These are phyloP conservation scores for Rhea americana DNA, from an alignment of 2,113 vertebrate genomes.

Conservation along the genomic window DNA sequence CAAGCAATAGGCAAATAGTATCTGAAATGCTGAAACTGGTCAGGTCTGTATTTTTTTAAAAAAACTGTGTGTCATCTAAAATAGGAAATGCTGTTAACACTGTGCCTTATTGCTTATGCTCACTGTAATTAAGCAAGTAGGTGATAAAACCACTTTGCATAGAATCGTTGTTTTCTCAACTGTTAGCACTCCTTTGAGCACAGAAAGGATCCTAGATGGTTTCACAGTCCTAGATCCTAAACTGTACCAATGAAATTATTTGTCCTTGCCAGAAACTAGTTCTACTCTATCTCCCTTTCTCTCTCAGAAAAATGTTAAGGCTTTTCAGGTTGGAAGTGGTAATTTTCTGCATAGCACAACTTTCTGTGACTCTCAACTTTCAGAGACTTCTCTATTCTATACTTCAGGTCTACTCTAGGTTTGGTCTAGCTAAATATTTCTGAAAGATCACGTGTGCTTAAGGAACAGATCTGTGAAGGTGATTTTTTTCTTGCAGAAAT, in stretches of 20 bases:
- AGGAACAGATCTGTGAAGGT: neutral
- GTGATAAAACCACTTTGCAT: neutral
- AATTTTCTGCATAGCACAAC: neutral
- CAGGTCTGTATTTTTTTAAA: neutral
- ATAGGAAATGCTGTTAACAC: neutral
- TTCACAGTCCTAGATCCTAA: neutral
- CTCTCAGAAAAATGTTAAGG: neutral
- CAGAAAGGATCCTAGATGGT: neutral
- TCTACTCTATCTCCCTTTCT: neutral
- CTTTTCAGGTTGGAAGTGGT: neutral
- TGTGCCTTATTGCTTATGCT: neutral
- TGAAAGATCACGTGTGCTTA: neutral
- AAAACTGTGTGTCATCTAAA: neutral
- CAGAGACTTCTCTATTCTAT: neutral
- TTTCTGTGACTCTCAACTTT: fast-evolving
- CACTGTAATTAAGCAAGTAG: neutral
- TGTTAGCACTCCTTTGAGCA: neutral
- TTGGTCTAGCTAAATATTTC: neutral
- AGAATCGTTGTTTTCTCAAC: neutral
- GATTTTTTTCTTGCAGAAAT: neutral
- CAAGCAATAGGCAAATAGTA: neutral
- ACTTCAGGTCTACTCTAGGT: neutral
- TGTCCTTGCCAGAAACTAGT: neutral
- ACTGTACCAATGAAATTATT: no score
- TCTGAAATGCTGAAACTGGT: neutral